These are phyloP conservation scores for Polyommatus icarus DNA, from an alignment of 2,888 invertebrate species.

Conservation along the genomic window DNA sequence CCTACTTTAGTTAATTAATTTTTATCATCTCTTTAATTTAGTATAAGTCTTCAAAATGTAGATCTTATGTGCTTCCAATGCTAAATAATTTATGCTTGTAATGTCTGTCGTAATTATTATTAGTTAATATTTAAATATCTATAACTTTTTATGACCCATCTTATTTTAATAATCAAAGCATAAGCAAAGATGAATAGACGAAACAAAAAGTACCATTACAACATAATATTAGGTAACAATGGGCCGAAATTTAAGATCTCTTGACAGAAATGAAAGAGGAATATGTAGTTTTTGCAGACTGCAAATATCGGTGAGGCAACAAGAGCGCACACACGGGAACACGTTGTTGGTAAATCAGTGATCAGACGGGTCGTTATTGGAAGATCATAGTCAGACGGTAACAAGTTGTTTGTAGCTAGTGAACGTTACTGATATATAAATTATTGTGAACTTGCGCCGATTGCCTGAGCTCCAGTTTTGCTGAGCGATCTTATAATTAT, in stretches of 20 bases:
- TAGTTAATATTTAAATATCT: conserved; percentile 5
- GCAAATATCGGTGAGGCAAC: no score
- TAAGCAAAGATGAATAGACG: conserved; percentile 31
- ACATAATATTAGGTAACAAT: background rate
- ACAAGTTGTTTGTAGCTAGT: background rate
- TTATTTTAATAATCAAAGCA: background rate
- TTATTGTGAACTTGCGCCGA: background rate
- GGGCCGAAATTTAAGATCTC: background rate
- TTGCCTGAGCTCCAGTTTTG: background rate
- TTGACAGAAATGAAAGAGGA: background rate
- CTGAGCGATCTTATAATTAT: background rate
- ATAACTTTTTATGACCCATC: background rate
- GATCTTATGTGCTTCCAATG: conserved; percentile 29
- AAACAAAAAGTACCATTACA: background rate
- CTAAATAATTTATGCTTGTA: conserved; percentile 24
- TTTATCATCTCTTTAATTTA: conserved; percentile 17
- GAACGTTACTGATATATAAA: background rate
- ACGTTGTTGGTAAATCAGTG: no score
- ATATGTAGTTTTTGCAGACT: no score
- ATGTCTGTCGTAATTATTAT: background rate
- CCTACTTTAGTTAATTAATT: conserved; percentile 30
- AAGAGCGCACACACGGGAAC: no score
- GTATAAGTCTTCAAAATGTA: conserved; percentile 22
- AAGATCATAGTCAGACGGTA: no score
- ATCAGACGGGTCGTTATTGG: no score